Conservation (phyloP, 2,888 invertebrate species). For the Hypolimnas misippus region DNA sequence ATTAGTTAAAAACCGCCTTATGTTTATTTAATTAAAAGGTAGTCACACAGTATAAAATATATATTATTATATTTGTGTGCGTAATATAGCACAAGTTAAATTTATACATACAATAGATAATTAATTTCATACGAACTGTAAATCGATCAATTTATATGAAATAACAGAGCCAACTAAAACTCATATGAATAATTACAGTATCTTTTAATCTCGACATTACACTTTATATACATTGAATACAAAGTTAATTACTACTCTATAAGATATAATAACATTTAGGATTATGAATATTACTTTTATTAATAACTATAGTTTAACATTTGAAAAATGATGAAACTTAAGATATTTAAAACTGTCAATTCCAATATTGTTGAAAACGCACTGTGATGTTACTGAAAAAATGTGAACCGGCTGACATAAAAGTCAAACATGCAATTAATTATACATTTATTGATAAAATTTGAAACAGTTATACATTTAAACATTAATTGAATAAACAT, state of each 20-base stretch:
- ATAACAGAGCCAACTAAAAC: not conserved
- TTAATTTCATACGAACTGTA: not conserved
- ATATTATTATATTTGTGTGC: too few relatives aligned
- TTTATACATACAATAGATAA: not conserved
- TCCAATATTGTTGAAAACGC: not conserved
- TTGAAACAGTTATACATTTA: not conserved
- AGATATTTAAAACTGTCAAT: not conserved
- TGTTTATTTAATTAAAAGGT: too few relatives aligned
- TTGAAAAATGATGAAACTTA: not conserved
- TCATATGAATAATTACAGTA: not conserved
- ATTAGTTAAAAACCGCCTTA: not conserved
- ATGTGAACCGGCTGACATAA: not conserved
- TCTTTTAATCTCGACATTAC: not conserved
- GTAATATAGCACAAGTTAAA: too few relatives aligned
- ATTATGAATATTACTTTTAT: not conserved
- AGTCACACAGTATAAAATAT: not conserved
- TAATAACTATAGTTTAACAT: not conserved
- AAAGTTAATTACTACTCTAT: not conserved
- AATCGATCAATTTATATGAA: too few relatives aligned
- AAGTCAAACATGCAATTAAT: not conserved
- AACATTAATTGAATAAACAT: not conserved
- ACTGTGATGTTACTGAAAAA: not conserved
- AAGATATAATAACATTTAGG: not conserved
- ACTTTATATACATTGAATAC: constrained; percentile 1
- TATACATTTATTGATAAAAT: not conserved